These are phyloP conservation scores for Pollimyrus isidori DNA, from an alignment of 2,113 vertebrate species.

Conservation along the genomic window DNA sequence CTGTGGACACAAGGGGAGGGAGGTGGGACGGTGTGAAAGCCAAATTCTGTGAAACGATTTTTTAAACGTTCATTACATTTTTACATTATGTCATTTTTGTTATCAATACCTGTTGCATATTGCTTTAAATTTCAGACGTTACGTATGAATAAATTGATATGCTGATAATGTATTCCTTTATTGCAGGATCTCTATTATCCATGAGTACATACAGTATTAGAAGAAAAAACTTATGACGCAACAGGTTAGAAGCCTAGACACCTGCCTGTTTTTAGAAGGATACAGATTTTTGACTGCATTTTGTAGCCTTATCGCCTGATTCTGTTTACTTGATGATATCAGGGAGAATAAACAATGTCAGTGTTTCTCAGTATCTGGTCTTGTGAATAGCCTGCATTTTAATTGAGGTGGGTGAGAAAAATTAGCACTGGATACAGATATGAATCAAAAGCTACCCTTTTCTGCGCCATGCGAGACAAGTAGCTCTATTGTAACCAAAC, in stretches of 20 bases:
- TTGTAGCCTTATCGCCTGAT: background rate
- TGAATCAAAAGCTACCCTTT: background rate
- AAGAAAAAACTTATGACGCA: background rate
- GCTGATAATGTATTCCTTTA: background rate
- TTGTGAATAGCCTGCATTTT: background rate
- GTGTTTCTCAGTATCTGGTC: background rate
- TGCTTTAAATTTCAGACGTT: background rate
- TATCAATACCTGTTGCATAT: background rate
- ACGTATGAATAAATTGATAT: background rate
- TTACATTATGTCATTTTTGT: background rate
- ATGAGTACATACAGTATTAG: background rate
- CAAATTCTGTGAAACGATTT: background rate
- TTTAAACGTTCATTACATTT: background rate
- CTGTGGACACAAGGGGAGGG: conserved; percentile 46
- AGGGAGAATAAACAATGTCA: background rate
- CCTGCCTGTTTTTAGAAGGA: background rate
- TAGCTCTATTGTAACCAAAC: background rate
- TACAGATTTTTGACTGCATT: background rate
- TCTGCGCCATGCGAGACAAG: background rate
- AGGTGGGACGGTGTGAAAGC: background rate
- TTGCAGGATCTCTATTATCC: background rate
- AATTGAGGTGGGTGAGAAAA: background rate
- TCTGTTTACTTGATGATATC: background rate
- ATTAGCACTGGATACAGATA: background rate
- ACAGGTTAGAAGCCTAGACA: background rate